Evolutionary conservation across 1,140 invertebrate species (phyloP), one percentile per base, ranked within the genome.

Genomic region (Metopolophium dirhodum): DNA sequence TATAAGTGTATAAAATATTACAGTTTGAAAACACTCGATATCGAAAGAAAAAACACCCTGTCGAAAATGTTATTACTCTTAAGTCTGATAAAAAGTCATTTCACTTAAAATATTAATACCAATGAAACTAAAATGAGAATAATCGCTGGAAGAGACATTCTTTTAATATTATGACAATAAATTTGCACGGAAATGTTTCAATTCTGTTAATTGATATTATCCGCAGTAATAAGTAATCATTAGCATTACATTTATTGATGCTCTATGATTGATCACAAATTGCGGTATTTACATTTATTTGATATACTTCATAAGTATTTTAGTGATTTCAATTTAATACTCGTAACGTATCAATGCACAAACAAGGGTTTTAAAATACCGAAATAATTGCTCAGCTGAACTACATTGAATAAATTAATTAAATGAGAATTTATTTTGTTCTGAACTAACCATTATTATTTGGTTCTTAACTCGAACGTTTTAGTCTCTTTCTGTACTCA

Each of bases 341-440:
- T 77, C n/a, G 9, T 18, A 77, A n/a, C n/a, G 61, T 77, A n/a
- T n/a, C 30, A 14, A 18, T 18, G 14, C n/a, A n/a, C 61, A 77
- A 77, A 77, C 61, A 77, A 54, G 61, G n/a, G 61, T n/a, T 77
- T 77, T 77, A 77, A 77, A 68, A 77, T 77, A 35, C 61, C 61
- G 6, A 20, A 77, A 77, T 77, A 77, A 77, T 77, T 77, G 30
- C 14, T n/a, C 14, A 77, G n/a, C n/a, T 77, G 30, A 77, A 77
- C 61, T 77, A 6, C 11, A 77, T 77, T 77, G 11, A 77, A 77
- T 77, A 77, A 77, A 35, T 20, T 18, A n/a, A 77, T 77, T 77
- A 77, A 77, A n/a, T 18, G 14, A 77, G 14, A 68, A n/a, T 77
- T 77, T n/a, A 35, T 77, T 77, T n/a, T 77, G n/a, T 77, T n/a